These are phyloP conservation scores for Blastobasis adustella DNA, from an alignment of 2,888 invertebrate genomes.

Conservation along the genomic window DNA sequence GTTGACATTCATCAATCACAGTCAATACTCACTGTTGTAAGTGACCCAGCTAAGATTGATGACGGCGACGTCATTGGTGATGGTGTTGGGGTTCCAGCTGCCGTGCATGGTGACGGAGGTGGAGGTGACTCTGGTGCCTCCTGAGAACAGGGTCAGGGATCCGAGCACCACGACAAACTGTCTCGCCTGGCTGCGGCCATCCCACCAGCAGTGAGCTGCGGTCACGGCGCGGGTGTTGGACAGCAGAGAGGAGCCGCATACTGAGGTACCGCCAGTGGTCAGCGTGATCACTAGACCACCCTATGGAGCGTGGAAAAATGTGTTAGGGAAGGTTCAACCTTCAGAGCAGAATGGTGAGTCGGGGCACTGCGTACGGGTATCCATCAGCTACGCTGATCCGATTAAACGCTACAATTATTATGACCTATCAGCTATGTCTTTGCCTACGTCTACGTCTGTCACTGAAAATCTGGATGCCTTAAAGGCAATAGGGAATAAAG, in stretches of 20 bases:
- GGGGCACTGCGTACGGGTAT: too few relatives aligned
- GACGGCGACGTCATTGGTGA: slow-evolving; percentile 31
- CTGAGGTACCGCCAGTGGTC: slow-evolving; percentile 16
- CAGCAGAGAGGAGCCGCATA: slow-evolving; percentile 32
- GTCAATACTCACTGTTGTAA: slow-evolving; percentile 17
- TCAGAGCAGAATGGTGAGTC: too few relatives aligned
- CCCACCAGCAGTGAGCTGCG: slow-evolving; percentile 25
- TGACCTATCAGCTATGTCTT: too few relatives aligned
- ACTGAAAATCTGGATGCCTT: too few relatives aligned
- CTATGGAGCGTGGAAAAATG: too few relatives aligned
- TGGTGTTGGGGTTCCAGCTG: slow-evolving; percentile 16
- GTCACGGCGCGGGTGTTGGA: slow-evolving; percentile 24
- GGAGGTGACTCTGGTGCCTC: slow-evolving; percentile 26
- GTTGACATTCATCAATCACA: too few relatives aligned
- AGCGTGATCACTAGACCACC: slow-evolving; percentile 22
- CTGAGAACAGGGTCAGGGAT: slow-evolving; percentile 24
- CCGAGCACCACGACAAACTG: slow-evolving; percentile 28
- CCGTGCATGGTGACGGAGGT: slow-evolving; percentile 21
- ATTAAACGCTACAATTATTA: too few relatives aligned
- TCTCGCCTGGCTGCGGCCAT: slow-evolving; percentile 11
- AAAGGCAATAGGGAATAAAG: too few relatives aligned
- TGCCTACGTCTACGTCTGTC: too few relatives aligned
- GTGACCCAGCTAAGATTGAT: slow-evolving; percentile 15
- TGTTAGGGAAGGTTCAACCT: too few relatives aligned
- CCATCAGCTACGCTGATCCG: too few relatives aligned